Evolutionary conservation across 2,888 invertebrate species (phyloP), one percentile per base, ranked within the genome.

Genomic region (Nebria salina): DNA sequence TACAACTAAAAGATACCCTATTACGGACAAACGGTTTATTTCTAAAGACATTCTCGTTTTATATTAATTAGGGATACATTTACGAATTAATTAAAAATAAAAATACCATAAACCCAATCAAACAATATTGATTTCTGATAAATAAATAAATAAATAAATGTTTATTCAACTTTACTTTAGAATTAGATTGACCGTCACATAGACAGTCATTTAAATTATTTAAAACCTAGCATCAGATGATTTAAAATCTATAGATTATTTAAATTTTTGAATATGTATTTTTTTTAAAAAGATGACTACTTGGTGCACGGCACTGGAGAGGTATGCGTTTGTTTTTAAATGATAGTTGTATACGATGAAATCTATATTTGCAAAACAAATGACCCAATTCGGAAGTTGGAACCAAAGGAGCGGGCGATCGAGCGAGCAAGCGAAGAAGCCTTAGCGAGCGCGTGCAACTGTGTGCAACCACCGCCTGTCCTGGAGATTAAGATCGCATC

Each of bases 401-500:
- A 54, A 54, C 54, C 54, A 54, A 54, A 54, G 54, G 54, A 84
- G 79, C 82, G 81, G 83, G 80, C 66, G 64, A 34, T 2, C 34
- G 34, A 34, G 34, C 34, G 34, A 34, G 34, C 34, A 5, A 34
- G 34, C 34, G 34, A 34, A 34, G 34, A 34, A 34, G 34, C 4
- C 34, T 34, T 34, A 34, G 34, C 5, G 5, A 70, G 25, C 70
- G 70, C 15, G 54, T 54, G 70, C 70, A 70, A 34, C 34, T 34
- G 11, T 54, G 54, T 54, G 54, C 54, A 54, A 54, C 54, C 54
- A 54, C 54, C 64, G 64, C 34, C 25, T 64, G 80, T 68, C 68
- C 54, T 11, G 34, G 42, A 84, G 86, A 85, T 85, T 85, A 85
- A 86, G 86, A 85, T 85, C 86, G 85, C 86, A 86, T 84, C 84